These are phyloP conservation scores for Habroteleia sp. DNA, from an alignment of 2,888 invertebrate genomes.

Conservation along the genomic window DNA sequence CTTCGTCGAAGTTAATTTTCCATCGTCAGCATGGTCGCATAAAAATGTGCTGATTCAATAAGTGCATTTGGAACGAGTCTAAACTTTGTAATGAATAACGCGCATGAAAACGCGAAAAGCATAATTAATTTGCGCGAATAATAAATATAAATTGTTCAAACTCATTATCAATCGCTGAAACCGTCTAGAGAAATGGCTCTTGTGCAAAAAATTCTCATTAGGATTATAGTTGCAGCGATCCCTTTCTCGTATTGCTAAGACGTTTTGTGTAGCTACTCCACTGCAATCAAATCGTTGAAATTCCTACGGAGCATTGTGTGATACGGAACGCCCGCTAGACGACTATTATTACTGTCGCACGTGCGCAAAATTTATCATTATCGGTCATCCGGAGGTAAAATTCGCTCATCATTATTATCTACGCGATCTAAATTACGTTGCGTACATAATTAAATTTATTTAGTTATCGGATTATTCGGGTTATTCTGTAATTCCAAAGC, in stretches of 20 bases:
- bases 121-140: constrained; percentile 26
- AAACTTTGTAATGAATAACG: constrained; percentile 33
- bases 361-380: constrained; percentile 51
- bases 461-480: too few species aligned
- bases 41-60: constrained; percentile 35
- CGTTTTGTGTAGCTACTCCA: constrained; percentile 27
- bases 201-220: constrained; percentile 22
- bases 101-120: constrained; percentile 28
- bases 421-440: constrained; percentile 20
- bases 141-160: constrained; percentile 15
- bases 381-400: constrained; percentile 41
- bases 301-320: too few species aligned
- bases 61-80: constrained; percentile 13
- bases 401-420: constrained; percentile 27
- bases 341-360: constrained; percentile 39
- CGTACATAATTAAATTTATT: too few species aligned
- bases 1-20: constrained; percentile 7
- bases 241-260: constrained; percentile 17
- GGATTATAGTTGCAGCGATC: constrained; percentile 11
- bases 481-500: too few species aligned
- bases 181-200: too few species aligned
- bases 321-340: constrained; percentile 22
- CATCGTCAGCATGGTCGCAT: constrained; percentile 24
- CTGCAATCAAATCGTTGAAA: constrained; percentile 41
- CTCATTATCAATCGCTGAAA: constrained; percentile 1